Evolutionary conservation across 2,113 vertebrate species (phyloP).

Genomic region (Hemibagrus wyckioides): DNA sequence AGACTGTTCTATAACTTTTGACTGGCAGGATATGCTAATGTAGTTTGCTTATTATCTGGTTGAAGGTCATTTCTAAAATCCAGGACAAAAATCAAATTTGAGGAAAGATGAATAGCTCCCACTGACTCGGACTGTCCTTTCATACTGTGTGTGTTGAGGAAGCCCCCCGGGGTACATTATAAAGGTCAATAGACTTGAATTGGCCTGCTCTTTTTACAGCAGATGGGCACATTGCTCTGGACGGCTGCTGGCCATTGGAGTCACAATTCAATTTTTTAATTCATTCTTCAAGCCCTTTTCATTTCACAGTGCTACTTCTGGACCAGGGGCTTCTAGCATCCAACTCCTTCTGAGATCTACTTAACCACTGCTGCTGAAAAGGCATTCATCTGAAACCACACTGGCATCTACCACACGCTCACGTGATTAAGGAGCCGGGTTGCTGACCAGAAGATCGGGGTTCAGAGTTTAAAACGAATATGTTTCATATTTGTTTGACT

Average conservation of each 20-base stretch:
- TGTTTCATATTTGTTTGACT: not conserved
- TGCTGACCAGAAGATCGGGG: too few relatives aligned
- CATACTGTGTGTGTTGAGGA: conserved; percentile 18
- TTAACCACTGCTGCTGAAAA: conserved; percentile 21
- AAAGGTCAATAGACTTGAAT: conserved; percentile 48
- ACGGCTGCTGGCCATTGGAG: conserved; percentile 43
- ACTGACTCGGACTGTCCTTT: conserved; percentile 25
- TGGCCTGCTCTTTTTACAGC: conserved; percentile 48
- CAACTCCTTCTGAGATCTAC: conserved; percentile 2
- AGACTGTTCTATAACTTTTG: not conserved
- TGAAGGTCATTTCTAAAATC: conserved; percentile 44
- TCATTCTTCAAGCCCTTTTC: conserved; percentile 52
- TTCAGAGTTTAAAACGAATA: not conserved
- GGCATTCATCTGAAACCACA: conserved; percentile 31
- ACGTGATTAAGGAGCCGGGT: too few relatives aligned
- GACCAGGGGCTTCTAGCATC: not conserved
- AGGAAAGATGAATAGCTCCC: conserved; percentile 29
- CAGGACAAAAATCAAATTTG: conserved; percentile 34
- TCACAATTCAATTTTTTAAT: conserved; percentile 45
- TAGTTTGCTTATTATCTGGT: not conserved
- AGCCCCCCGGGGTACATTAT: conserved; percentile 38
- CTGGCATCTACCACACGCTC: not conserved
- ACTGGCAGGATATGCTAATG: conserved; percentile 28
- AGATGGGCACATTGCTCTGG: conserved; percentile 54
- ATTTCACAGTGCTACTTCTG: conserved; percentile 26